Base-by-base conservation (phyloP, 1,140 invertebrate species). In the Melipona quadrifasciata region DNA sequence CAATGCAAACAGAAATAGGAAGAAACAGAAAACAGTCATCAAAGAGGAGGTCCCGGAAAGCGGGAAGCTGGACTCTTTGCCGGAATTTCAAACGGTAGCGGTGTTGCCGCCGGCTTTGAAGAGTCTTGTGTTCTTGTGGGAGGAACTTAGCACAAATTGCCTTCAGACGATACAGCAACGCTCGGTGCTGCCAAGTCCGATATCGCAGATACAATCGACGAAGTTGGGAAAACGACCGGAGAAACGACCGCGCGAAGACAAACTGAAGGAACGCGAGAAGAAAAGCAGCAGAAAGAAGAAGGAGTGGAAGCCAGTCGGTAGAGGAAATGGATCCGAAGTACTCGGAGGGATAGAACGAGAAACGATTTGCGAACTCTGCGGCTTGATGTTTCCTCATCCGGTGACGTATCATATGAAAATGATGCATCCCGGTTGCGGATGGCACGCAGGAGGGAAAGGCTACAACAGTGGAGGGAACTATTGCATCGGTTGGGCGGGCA, bases 401-500 rank as follows among this genome's bases (percentile, higher is more conserved):
- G 96, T 99, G 0, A 99, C 98, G 0, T 97, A 98, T 88, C 99
- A 99, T 93, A 99, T 99, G 98, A 96, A 97, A 71, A 96, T 97
- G 89, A 94, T 96, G 65, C 99, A 99, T 95, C 97, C 97, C 6
- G 99, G 99, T 1, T 99, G 99, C 94, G 98, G 98, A 0, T 96
- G 96, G 90, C 96, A 97, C 84, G 97, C 98, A n/a, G 96, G 96
- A 19, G 97, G 98, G 5, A 98, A 98, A 93, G 98, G 98, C 3
- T 99, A 98, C 93, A 98, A 98, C 92, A 97, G 96, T 82, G 96
- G 96, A 61, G 98, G 98, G 17, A 97, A 96, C 91, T 98, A 97
- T 92, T 98, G 97, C 92, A 96, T 97, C 21, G 98, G 98, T 2
- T 98, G 97, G 97, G 97, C 97, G 0, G 98, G 98, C 24, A 97